These are phyloP conservation scores for Dromiciops gliroides DNA, from an alignment of 2,113 vertebrate genomes.

Conservation along the genomic window DNA sequence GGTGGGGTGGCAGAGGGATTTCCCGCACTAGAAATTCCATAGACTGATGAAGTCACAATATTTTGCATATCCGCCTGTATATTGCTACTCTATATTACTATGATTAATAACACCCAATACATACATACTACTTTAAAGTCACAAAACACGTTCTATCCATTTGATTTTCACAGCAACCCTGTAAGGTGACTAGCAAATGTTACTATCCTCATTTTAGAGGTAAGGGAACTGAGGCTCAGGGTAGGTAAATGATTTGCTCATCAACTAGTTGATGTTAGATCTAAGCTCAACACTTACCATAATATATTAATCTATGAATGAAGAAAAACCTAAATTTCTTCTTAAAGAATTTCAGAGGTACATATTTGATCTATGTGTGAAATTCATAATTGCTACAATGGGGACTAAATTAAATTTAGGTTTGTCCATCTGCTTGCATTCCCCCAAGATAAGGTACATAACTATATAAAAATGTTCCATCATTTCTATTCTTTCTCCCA, in stretches of 20 bases:
- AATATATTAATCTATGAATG: not conserved
- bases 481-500: not conserved
- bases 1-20: not conserved
- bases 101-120: not conserved
- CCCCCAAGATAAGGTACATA: not conserved
- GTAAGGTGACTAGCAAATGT: not conserved
- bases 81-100: not conserved
- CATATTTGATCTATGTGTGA: not conserved
- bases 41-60: not conserved
- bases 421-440: not conserved
- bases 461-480: not conserved
- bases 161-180: not conserved
- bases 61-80: not conserved
- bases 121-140: too few species aligned
- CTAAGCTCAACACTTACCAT: not conserved
- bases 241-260: not conserved
- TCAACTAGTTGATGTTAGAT: not conserved
- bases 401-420: not conserved
- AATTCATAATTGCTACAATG: not conserved
- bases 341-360: not conserved
- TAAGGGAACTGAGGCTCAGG: not conserved
- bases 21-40: not conserved
- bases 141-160: not conserved
- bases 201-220: not conserved
- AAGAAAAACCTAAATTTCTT: not conserved